Conservation (phyloP, 2,113 vertebrate genomes). For the Nesospiza acunhae region DNA sequence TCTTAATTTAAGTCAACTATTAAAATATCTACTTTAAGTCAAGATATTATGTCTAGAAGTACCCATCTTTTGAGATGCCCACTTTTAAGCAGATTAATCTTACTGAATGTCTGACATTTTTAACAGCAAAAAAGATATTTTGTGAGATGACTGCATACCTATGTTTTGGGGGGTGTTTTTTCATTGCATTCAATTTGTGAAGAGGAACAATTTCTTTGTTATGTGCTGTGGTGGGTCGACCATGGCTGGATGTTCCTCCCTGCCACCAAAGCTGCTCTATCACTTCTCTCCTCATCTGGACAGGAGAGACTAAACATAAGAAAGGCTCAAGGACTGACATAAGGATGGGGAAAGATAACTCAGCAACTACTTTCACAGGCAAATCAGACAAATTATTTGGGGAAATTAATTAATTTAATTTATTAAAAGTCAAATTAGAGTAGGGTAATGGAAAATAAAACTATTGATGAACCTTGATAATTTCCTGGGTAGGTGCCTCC, state of each 20-base stretch:
- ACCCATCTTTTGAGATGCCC: background rate
- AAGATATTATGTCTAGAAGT: background rate
- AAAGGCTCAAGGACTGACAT: background rate
- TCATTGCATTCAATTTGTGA: background rate
- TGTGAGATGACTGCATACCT: background rate
- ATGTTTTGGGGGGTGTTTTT: background rate
- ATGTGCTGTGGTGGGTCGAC: fast-evolving
- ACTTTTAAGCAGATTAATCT: background rate
- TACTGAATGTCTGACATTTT: background rate
- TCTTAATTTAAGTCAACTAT: background rate
- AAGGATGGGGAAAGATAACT: background rate
- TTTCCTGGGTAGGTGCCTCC: background rate
- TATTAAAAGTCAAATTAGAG: background rate
- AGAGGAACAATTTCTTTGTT: background rate
- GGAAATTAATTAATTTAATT: background rate
- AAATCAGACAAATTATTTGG: background rate
- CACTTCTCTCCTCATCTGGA: background rate
- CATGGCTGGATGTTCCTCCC: background rate
- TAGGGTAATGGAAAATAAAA: background rate
- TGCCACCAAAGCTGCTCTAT: background rate
- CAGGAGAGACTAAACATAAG: background rate
- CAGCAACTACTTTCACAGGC: background rate
- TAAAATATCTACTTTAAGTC: background rate
- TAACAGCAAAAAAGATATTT: background rate
- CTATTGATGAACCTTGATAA: fast-evolving